phyloP scores from a whole-genome alignment of 2,113 vertebrate genomes.

The Crotalus horridus region DNA sequence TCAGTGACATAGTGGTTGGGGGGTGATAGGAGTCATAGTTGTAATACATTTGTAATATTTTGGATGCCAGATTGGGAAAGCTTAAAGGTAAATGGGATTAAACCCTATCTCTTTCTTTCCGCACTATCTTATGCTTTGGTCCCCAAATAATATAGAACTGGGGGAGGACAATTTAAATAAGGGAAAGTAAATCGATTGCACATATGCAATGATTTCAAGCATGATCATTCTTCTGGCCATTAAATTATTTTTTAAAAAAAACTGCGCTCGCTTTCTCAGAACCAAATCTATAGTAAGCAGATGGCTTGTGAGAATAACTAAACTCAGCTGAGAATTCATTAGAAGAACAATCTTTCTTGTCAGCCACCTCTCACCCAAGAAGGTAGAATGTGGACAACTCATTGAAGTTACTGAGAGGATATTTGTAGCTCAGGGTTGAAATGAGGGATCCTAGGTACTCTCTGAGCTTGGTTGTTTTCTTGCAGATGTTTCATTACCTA shows the following conservation, averaged over 20 bases:
- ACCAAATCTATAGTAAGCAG: background rate
- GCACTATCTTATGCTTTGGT: background rate
- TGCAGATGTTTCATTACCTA: background rate
- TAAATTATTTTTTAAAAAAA: background rate
- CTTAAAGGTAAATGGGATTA: background rate
- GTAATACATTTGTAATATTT: background rate
- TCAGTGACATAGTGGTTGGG: background rate
- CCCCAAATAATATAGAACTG: background rate
- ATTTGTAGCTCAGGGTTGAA: background rate
- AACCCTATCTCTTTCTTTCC: background rate
- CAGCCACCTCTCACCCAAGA: background rate
- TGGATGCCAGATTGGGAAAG: background rate
- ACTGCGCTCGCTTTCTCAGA: background rate
- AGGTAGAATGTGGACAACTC: background rate
- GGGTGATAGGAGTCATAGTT: background rate
- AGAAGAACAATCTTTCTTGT: background rate
- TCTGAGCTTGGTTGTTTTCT: background rate
- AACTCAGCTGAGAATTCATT: background rate
- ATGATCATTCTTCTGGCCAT: background rate
- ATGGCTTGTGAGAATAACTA: background rate
- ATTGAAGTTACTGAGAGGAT: background rate
- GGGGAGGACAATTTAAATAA: background rate
- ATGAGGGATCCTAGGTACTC: background rate
- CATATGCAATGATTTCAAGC: background rate
- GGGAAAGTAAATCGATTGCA: background rate